Conservation (phyloP, 2,113 vertebrate species). For the Oryctolagus cuniculus region mOryCun1.1 NC_091445.1:95249001-95249500, state of each 20-base stretch:
- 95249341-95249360: too few relatives aligned
- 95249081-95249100: slow-evolving; percentile 14
- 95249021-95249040: slow-evolving; percentile 69
- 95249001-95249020: slow-evolving; percentile 57
- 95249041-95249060: slow-evolving; percentile 32
- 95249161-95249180: background rate
- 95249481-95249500: background rate
- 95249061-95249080: background rate
- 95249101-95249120: background rate
- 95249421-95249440: rapidly evolving
- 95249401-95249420: too few relatives aligned
- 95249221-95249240: background rate
- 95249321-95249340: background rate
- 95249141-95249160: background rate
- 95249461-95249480: rapidly evolving
- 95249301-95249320: background rate
- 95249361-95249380: rapidly evolving
- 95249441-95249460: background rate
- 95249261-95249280: background rate
- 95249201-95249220: background rate
- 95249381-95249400: rapidly evolving
- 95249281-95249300: background rate
- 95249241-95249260: background rate
- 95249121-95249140: background rate
- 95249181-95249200: background rate